phyloP scores from a whole-genome alignment of 2,797 vertebrate genomes.

The Morus bassanus region DNA sequence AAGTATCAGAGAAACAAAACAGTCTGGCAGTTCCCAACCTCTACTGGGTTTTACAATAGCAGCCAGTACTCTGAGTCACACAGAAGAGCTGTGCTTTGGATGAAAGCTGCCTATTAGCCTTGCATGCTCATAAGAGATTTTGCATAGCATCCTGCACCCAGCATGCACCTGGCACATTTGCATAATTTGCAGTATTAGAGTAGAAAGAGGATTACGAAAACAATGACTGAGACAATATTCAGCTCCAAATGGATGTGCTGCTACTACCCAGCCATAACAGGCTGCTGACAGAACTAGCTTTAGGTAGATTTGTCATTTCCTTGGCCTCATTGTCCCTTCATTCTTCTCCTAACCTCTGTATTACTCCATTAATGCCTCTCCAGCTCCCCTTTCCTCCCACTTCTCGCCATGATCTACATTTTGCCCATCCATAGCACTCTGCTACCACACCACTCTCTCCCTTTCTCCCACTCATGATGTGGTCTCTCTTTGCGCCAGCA shows the following conservation, averaged over 20 bases:
- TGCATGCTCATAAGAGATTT: neutral
- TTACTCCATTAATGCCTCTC: neutral
- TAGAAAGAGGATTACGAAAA: constrained; percentile 18
- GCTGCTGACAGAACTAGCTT: neutral
- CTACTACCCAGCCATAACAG: neutral
- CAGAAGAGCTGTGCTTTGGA: neutral
- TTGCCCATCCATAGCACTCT: neutral
- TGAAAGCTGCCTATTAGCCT: neutral
- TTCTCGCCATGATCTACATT: neutral
- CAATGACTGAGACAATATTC: constrained; percentile 5
- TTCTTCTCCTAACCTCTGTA: neutral
- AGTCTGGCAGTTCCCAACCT: neutral
- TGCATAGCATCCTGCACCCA: constrained; percentile 8
- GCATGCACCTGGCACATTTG: constrained; percentile 21
- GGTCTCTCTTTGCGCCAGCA: neutral
- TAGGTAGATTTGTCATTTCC: neutral
- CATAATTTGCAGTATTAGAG: constrained; percentile 27
- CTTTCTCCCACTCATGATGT: neutral
- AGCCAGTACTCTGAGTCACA: neutral
- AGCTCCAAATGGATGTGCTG: neutral
- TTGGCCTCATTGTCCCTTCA: neutral
- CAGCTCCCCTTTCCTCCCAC: neutral
- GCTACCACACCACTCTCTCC: neutral
- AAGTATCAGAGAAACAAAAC: neutral
- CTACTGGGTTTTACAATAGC: neutral